Percentiles rank a stretch among this genome's conserved stretches.
These are phyloP conservation scores for Oncorhynchus clarkii DNA, from an alignment of 2,113 vertebrate genomes.

Conservation along the genomic window DNA sequence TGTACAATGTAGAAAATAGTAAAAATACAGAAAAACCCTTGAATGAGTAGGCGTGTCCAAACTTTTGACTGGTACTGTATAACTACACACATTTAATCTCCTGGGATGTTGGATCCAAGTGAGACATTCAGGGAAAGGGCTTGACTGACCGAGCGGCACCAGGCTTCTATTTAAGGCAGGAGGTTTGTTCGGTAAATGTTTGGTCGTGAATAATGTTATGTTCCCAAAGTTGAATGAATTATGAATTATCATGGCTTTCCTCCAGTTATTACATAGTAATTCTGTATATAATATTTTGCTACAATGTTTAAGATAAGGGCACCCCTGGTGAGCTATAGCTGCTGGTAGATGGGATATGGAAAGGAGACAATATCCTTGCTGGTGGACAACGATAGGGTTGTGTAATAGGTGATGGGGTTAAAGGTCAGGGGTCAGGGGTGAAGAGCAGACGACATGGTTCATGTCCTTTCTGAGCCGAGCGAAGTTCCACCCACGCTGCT, in stretches of 20 bases:
- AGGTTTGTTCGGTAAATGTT: conserved; percentile 12
- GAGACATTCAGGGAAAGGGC: conserved; percentile 16
- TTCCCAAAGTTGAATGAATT: conserved; percentile 5
- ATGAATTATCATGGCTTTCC: conserved; percentile 39
- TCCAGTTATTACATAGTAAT: conserved; percentile 52
- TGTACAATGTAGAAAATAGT: too few relatives aligned
- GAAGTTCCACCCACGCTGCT: not conserved
- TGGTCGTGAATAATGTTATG: not conserved
- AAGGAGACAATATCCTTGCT: conserved; percentile 7
- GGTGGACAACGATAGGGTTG: conserved; percentile 10
- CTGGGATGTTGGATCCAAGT: conserved; percentile 54
- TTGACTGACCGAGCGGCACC: not conserved
- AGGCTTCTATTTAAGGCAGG: conserved; percentile 21
- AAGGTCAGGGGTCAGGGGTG: conserved; percentile 58
- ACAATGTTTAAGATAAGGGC: conserved; percentile 11
- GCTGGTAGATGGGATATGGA: conserved; percentile 28
- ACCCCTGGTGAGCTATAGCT: conserved; percentile 47
- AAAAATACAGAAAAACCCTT: too few relatives aligned
- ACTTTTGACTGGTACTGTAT: not conserved
- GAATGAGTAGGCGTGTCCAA: too few relatives aligned
- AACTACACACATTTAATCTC: conserved; percentile 17
- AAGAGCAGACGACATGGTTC: conserved; percentile 12
- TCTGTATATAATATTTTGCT: conserved; percentile 3
- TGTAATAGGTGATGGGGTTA: not conserved
- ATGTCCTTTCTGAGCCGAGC: conserved; percentile 18